Conservation (phyloP, 2,797 vertebrate species). For the Nannoperca obscura region DNA sequence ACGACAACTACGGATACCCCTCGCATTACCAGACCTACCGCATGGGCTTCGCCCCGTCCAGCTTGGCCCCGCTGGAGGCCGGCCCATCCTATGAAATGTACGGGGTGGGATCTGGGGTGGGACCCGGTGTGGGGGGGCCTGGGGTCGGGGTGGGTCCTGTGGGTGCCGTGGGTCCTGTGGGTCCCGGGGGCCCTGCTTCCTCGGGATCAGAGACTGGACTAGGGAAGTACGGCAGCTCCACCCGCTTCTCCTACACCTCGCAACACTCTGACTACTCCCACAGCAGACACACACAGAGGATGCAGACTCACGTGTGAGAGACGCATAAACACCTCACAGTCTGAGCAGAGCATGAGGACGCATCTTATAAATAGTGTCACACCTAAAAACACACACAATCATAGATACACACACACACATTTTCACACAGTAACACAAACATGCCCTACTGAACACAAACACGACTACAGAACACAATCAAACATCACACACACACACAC, state of each 20-base stretch:
- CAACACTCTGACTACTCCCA: slow-evolving; percentile 97
- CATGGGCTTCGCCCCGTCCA: slow-evolving; percentile 88
- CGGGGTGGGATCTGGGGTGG: slow-evolving; percentile 78
- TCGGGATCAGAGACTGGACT: slow-evolving; percentile 86
- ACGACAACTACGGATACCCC: slow-evolving; percentile 91
- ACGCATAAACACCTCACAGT: slow-evolving; percentile 56
- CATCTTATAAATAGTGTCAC: slow-evolving; percentile 76
- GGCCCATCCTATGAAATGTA: slow-evolving; percentile 88
- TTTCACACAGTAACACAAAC: slow-evolving; percentile 57
- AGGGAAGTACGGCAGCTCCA: slow-evolving; percentile 91
- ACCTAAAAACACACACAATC: slow-evolving; percentile 52
- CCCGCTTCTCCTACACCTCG: slow-evolving; percentile 95
- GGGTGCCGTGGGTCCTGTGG: slow-evolving; percentile 79
- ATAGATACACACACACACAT: slow-evolving; percentile 62
- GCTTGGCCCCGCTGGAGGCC: slow-evolving; percentile 86
- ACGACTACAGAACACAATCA: slow-evolving; percentile 40
- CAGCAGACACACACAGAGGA: slow-evolving; percentile 94
- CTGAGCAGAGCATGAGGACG: slow-evolving; percentile 67
- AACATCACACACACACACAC: slow-evolving; percentile 48
- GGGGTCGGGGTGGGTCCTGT: slow-evolving; percentile 75
- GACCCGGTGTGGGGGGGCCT: slow-evolving; percentile 70
- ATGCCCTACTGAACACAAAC: slow-evolving; percentile 43
- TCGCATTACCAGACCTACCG: slow-evolving; percentile 92
- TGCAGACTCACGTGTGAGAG: slow-evolving; percentile 96
- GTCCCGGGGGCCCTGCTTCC: slow-evolving; percentile 73